Base-by-base conservation (phyloP, 2,113 vertebrate genomes). In the Aphelocoma coerulescens region DNA sequence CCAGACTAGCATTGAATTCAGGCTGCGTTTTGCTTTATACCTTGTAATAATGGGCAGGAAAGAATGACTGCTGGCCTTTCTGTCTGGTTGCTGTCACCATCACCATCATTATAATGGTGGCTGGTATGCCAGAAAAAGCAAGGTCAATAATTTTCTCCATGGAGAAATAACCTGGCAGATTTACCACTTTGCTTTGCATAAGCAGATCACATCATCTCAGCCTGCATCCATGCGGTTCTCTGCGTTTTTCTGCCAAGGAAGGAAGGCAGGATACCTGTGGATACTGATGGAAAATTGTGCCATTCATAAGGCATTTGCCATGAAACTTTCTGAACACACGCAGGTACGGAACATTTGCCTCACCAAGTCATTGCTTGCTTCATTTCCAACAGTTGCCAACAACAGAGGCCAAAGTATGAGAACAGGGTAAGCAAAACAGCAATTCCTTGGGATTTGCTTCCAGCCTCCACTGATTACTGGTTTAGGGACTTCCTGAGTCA, bases 1-100 rank as follows among this genome's bases (percentile, higher is more conserved):
- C 66, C 80, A 93, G 86, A 54, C 32, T 69, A 77, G 20, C 13
- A 9, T 14, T 54, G 6, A 82, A 86, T 92, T 91, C 83, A 81
- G 79, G 51, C 68, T 78, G 57, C 44, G 67, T 91, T 95, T 96
- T 72, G 28, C 88, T 93, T 92, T 91, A 78, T 87, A 88, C 80
- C 84, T 93, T 94, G 62, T 94, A 97, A 92, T 96, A 97, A 96
- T 49, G 54, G 88, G 88, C 61, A 94, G 80, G 76, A 94, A 96
- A 96, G 69, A 95, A 96, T 95, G 95, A 94, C n/a, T 94, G 79
- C 88, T 96, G 85, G 93, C 66, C 66, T 92, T 84, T 93, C 79
- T 81, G 57, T 93, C 77, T 92, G 80, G 52, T 94, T 95, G 72
- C 69, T 92, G 88, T 94, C 93, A 93, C 83, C 88, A 92, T 94